These are phyloP conservation scores for Himalopsyche tibetana DNA, from an alignment of 2,888 invertebrate species.

Conservation along the genomic window DNA sequence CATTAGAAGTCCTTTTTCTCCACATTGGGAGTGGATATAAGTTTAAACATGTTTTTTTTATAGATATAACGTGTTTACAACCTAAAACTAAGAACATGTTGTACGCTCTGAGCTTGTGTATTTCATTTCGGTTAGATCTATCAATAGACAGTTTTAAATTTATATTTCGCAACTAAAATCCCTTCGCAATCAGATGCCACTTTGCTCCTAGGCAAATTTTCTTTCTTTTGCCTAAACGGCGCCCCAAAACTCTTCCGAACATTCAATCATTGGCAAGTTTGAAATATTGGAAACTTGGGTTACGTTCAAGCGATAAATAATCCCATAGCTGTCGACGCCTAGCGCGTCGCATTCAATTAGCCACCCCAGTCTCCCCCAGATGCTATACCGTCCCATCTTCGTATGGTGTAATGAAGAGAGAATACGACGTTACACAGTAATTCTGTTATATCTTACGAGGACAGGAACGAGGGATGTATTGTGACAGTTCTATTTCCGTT, in stretches of 20 bases:
- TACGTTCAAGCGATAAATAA: slow-evolving; percentile 32
- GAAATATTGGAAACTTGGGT: slow-evolving; percentile 43
- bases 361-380: slow-evolving; percentile 24
- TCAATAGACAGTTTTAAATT: too few species aligned
- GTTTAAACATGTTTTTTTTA: too few species aligned
- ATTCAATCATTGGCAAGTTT: slow-evolving; percentile 29
- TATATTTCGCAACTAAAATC: too few species aligned
- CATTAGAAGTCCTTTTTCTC: too few species aligned
- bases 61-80: too few species aligned
- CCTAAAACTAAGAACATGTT: too few species aligned
- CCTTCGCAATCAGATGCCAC: too few species aligned
- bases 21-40: too few species aligned
- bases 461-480: not conserved
- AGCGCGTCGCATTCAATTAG: slow-evolving; percentile 55
- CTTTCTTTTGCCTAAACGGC: not conserved
- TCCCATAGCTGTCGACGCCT: slow-evolving; percentile 46
- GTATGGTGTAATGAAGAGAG: not conserved
- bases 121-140: too few species aligned
- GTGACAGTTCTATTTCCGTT: not conserved
- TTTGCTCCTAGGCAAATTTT: not conserved
- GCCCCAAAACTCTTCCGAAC: slow-evolving; percentile 8
- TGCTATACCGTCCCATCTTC: slow-evolving; percentile 2
- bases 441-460: not conserved
- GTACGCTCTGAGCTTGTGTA: too few species aligned
- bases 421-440: not conserved